These are phyloP conservation scores for Agrypnia vestita DNA, from an alignment of 1,140 invertebrate genomes.

Conservation along the genomic window DNA sequence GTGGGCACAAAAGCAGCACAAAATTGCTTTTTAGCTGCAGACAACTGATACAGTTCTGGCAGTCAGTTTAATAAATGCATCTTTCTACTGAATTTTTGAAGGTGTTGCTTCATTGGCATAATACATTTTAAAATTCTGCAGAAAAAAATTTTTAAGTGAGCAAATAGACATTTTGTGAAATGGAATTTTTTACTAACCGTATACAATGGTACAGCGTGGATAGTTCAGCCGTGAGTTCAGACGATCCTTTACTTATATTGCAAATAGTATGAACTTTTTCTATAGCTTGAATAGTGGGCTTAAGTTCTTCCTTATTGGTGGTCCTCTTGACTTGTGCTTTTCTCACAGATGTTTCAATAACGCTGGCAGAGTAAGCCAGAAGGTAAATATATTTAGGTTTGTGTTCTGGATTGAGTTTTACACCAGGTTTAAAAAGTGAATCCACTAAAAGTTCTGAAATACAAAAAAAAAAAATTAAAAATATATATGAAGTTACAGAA, in stretches of 20 bases:
- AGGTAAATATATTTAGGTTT: conserved; percentile 98
- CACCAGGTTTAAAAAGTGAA: conserved; percentile 92
- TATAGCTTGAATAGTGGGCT: conserved; percentile 91
- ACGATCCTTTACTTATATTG: conserved; percentile 91
- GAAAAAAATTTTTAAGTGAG: too few species aligned
- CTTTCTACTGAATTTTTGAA: too few species aligned
- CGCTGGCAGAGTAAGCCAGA: conserved; percentile 95
- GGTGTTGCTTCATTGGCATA: too few species aligned
- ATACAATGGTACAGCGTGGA: conserved; percentile 93
- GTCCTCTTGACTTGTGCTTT: conserved; percentile 78
- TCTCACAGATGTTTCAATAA: conserved; percentile 86
- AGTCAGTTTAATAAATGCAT: too few species aligned
- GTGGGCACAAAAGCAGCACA: too few species aligned
- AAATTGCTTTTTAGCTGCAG: too few species aligned
- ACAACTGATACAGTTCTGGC: too few species aligned
- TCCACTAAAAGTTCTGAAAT: conserved; percentile 91
- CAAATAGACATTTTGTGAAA: too few species aligned
- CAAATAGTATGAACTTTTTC: conserved; percentile 96
- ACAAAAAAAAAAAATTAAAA: conserved; percentile 52
- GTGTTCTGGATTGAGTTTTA: conserved; percentile 96
- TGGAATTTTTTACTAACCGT: conserved; percentile 71
- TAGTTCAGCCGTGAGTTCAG: conserved; percentile 93
- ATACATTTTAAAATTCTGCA: too few species aligned
- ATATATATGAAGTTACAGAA: neutral
- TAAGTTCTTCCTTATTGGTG: conserved; percentile 90